These are phyloP conservation scores for Apamea epomidion DNA, from an alignment of 2,888 invertebrate genomes.

Conservation along the genomic window DNA sequence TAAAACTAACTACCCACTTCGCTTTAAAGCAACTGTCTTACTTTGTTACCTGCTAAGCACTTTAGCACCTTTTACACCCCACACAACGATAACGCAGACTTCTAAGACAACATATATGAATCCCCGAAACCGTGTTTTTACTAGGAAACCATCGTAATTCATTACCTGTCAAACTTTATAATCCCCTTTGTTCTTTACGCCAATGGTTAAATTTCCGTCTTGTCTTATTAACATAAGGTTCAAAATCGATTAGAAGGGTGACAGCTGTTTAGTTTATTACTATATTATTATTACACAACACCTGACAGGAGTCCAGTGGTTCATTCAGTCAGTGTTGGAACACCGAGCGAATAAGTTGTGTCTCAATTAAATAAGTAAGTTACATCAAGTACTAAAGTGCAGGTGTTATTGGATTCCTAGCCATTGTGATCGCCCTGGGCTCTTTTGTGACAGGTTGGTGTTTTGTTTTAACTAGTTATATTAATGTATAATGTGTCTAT, in stretches of 20 bases:
- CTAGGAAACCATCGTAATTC: constrained; percentile 35
- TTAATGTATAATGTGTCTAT: background rate
- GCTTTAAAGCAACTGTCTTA: constrained; percentile 22
- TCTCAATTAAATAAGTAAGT: constrained; percentile 9
- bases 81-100: constrained; percentile 9
- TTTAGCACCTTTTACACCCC: constrained; percentile 20
- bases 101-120: constrained; percentile 21
- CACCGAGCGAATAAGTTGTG: constrained; percentile 56
- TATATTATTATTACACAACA: constrained; percentile 49
- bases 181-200: constrained; percentile 50
- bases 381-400: constrained; percentile 28
- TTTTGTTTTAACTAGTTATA: constrained; percentile 32
- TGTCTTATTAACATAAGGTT: background rate
- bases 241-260: constrained; percentile 20
- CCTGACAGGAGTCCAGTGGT: constrained; percentile 32
- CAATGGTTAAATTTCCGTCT: constrained; percentile 23
- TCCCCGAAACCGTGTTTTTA: constrained; percentile 24
- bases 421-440: constrained; percentile 60
- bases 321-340: constrained; percentile 66
- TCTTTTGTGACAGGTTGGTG: constrained; percentile 61
- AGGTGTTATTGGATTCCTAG: constrained; percentile 59
- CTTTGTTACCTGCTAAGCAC: constrained; percentile 27
- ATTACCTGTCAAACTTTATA: constrained; percentile 20
- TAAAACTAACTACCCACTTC: constrained; percentile 38
- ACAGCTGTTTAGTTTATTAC: constrained; percentile 53